These are phyloP conservation scores for Mormoops blainvillei DNA, from an alignment of 2,113 vertebrate species.

Conservation along the genomic window DNA sequence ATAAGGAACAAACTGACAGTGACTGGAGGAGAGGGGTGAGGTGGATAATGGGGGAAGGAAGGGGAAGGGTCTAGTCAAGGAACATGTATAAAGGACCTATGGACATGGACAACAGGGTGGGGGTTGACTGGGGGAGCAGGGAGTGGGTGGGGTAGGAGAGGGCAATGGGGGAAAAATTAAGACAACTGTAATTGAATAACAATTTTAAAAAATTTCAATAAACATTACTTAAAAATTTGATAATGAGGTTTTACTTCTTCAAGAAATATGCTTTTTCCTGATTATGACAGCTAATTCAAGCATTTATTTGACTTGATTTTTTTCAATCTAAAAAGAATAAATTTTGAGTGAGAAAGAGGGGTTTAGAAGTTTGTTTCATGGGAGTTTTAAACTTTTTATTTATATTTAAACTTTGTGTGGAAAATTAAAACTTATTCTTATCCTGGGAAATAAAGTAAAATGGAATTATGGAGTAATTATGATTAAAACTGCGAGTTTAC, in stretches of 20 bases:
- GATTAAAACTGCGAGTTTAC: neutral
- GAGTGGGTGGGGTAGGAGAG: no score
- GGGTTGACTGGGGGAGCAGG: no score
- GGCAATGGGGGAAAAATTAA: no score
- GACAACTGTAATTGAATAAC: no score
- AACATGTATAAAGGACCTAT: no score
- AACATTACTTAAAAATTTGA: neutral
- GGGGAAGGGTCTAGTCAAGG: no score
- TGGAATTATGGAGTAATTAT: neutral
- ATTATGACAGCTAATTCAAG: neutral
- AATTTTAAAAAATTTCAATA: neutral
- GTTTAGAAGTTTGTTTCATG: neutral
- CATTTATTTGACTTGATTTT: neutral
- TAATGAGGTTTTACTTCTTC: neutral
- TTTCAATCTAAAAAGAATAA: neutral
- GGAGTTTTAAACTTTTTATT: neutral
- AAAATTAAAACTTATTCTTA: neutral
- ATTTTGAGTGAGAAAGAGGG: neutral
- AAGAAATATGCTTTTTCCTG: neutral
- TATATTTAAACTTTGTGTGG: neutral
- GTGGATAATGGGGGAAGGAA: no score
- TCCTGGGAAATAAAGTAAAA: neutral
- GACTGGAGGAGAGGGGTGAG: no score
- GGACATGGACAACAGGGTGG: no score
- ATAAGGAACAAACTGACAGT: no score